Percentiles rank a stretch among this genome's conserved stretches.
These are phyloP conservation scores for Bilobella aurantiaca DNA, from an alignment of 1,140 invertebrate genomes.

Conservation along the genomic window DNA sequence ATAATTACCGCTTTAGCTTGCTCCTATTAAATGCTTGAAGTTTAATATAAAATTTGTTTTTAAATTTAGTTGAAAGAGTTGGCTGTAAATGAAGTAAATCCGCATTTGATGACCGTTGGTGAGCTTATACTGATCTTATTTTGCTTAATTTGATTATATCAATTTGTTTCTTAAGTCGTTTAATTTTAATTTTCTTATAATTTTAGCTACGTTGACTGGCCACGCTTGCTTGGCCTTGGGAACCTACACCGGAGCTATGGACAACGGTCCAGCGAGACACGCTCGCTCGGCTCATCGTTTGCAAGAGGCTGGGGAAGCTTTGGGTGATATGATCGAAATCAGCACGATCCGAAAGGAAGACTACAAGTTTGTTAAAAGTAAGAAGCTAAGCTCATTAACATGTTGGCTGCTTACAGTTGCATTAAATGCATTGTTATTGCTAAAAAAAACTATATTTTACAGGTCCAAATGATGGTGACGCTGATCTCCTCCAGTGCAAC, in stretches of 20 bases:
- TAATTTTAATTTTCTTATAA: neutral
- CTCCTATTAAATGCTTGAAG: too few relatives aligned
- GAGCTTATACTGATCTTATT: neutral
- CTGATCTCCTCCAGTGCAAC: slow-evolving; percentile 69
- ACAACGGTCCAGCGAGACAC: slow-evolving; percentile 75
- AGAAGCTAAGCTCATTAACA: too few relatives aligned
- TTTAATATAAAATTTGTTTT: neutral
- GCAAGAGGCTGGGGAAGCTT: slow-evolving; percentile 57
- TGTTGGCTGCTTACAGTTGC: too few relatives aligned
- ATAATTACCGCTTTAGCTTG: too few relatives aligned
- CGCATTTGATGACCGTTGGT: slow-evolving; percentile 77
- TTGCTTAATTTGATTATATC: too few relatives aligned
- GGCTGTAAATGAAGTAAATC: slow-evolving; percentile 56
- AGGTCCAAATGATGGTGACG: slow-evolving; percentile 63
- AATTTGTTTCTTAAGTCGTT: too few relatives aligned
- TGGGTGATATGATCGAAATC: slow-evolving; percentile 85
- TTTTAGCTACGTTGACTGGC: slow-evolving; percentile 74
- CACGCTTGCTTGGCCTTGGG: slow-evolving; percentile 72
- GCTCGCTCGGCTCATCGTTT: slow-evolving; percentile 53
- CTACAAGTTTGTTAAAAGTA: slow-evolving; percentile 59
- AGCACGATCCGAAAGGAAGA: slow-evolving; percentile 77
- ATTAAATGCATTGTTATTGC: neutral
- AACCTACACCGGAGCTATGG: slow-evolving; percentile 53
- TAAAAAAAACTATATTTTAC: neutral
- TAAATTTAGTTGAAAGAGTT: slow-evolving; percentile 48